phyloP scores from a whole-genome alignment of 2,888 invertebrate species.

The Barypeithes pellucidus region DNA sequence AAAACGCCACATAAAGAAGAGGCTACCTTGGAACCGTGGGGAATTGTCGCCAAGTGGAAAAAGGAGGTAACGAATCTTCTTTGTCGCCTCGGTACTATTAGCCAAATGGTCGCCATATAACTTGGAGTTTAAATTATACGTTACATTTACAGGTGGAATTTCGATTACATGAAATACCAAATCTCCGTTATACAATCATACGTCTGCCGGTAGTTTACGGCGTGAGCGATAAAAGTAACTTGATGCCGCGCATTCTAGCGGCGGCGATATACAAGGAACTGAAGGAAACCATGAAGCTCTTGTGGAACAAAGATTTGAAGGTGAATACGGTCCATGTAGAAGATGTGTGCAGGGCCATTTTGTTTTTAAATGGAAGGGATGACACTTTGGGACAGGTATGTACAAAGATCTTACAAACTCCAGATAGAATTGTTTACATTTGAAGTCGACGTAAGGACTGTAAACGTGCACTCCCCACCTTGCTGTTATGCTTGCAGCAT shows the following conservation, averaged over 20 bases:
- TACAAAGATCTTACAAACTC: too few relatives aligned
- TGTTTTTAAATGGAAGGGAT: slow-evolving; percentile 75
- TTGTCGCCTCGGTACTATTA: too few relatives aligned
- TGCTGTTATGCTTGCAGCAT: too few relatives aligned
- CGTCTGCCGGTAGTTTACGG: slow-evolving; percentile 92
- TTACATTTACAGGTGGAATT: slow-evolving; percentile 77
- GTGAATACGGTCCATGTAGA: slow-evolving; percentile 91
- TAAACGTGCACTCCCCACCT: too few relatives aligned
- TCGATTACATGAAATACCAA: slow-evolving; percentile 79
- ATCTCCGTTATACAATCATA: slow-evolving; percentile 84
- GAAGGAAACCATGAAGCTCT: slow-evolving; percentile 91
- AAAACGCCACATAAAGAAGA: slow-evolving; percentile 87
- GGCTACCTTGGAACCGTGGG: slow-evolving; percentile 87
- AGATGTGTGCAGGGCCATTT: slow-evolving; percentile 88
- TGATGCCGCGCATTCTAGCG: slow-evolving; percentile 88
- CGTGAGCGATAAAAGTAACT: slow-evolving; percentile 84
- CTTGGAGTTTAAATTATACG: too few relatives aligned
- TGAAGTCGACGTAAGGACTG: too few relatives aligned
- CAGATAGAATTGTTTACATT: too few relatives aligned
- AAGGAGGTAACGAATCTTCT: slow-evolving; percentile 69
- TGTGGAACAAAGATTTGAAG: slow-evolving; percentile 89
- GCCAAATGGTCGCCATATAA: too few relatives aligned
- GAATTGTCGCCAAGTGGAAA: slow-evolving; percentile 88
- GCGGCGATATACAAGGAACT: slow-evolving; percentile 92
- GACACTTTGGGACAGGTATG: slow-evolving; percentile 66